Evolutionary conservation across 2,888 invertebrate species (phyloP), one percentile per base, ranked within the genome.

Genomic region (Achlya flavicornis): DNA sequence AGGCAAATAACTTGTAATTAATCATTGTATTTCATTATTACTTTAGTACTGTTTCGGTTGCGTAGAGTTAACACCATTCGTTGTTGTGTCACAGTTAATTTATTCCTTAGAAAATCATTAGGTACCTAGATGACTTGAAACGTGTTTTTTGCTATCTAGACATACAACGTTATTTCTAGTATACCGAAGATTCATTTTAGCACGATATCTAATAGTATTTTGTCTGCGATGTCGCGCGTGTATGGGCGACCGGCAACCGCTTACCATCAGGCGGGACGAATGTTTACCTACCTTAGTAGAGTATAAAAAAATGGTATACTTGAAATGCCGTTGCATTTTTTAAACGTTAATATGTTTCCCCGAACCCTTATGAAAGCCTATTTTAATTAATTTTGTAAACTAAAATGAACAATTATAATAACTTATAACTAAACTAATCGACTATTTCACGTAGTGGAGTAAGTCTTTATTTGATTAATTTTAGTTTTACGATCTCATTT

Each of bases 401-500:
- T 48, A 48, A 48, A 57, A 57, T 57, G 6, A 57, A 58, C 16
- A 35, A 16, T 10, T 41, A 38, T 59, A 19, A 59, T 35, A n/a
- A 32, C 5, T 46, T 61, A 26, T n/a, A 43, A 53, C 8, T 8
- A 41, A 12, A 14, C 57, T n/a, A 46, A 14, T 32, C 10, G 61
- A 33, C 61, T 61, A 16, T 53, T 32, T 19, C 63, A 61, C 61
- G 26, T 53, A 65, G 65, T 63, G 63, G 61, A 46, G 53, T 63
- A 59, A 57, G 19, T 63, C 63, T 48, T 65, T 61, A 19, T 53
- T 64, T 60, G 33, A 66, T 66, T 69, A 66, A 59, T 65, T 64
- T 64, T 66, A 66, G 62, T 60, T 63, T 48, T 65, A 65, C 66
- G 68, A 69, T 69, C 68, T 69, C 68, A 69, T 63, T 26, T 57